Evolutionary conservation across 2,888 invertebrate genomes (phyloP).

Genomic region (Flabesymbios commensalis): DNA sequence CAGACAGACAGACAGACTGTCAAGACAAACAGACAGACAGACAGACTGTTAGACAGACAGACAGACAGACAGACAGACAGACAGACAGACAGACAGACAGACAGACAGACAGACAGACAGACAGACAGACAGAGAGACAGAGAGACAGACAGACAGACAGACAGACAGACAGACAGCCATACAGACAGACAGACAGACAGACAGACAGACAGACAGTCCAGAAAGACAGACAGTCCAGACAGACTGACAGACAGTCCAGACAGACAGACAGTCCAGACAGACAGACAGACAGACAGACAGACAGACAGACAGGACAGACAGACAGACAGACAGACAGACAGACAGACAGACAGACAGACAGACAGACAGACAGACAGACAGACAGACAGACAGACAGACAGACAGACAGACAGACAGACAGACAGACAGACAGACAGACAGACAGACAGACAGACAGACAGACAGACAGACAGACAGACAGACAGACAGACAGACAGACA

Average conservation of each 20-base stretch:
- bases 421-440: constrained; percentile 8
- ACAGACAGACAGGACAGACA: constrained; percentile 8
- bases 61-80: constrained; percentile 4
- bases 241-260: background rate
- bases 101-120: constrained; percentile 16
- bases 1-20: constrained; percentile 11
- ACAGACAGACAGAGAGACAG: constrained; percentile 20
- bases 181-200: constrained; percentile 16
- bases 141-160: constrained; percentile 17
- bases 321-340: constrained; percentile 8
- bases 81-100: constrained; percentile 15
- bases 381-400: constrained; percentile 10
- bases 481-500: constrained; percentile 13
- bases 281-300: constrained; percentile 13
- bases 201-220: constrained; percentile 8
- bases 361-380: constrained; percentile 20
- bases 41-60: constrained; percentile 5
- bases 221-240: constrained; percentile 6
- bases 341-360: constrained; percentile 13
- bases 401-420: constrained; percentile 18
- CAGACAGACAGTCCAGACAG: constrained; percentile 6
- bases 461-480: constrained; percentile 6
- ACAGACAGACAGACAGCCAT: constrained; percentile 13
- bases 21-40: constrained; percentile 9
- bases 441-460: constrained; percentile 1